A percentile compares a stretch with the other conserved stretches of the same genome.
Evolutionary conservation across 2,888 invertebrate genomes (phyloP).

Genomic region (Graphium colonna): DNA sequence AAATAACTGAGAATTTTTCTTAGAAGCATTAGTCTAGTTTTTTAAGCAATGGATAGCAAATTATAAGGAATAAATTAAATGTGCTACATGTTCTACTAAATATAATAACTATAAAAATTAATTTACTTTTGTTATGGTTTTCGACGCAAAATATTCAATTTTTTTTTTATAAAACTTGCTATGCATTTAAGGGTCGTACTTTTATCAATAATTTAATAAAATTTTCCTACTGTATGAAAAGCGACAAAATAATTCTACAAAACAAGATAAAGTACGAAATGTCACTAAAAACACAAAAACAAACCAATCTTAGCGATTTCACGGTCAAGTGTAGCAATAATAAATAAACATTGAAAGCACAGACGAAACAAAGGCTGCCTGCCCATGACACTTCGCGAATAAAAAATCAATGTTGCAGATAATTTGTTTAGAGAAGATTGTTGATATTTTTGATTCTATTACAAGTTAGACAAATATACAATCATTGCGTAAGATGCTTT

Average conservation of each 20-base stretch:
- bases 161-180: too few relatives aligned
- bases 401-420: constrained; percentile 63
- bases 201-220: background rate
- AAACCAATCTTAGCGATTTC: constrained; percentile 56
- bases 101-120: too few relatives aligned
- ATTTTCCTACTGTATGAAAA: constrained; percentile 4
- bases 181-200: too few relatives aligned
- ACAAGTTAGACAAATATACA: constrained; percentile 34
- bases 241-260: constrained; percentile 12
- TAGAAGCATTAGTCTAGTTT: background rate
- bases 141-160: too few relatives aligned
- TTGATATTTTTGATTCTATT: constrained; percentile 24
- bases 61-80: too few relatives aligned
- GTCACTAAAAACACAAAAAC: constrained; percentile 50
- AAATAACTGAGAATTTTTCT: background rate
- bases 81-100: too few relatives aligned
- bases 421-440: constrained; percentile 21
- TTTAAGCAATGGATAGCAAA: too few relatives aligned
- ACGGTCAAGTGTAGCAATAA: constrained; percentile 73
- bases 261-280: constrained; percentile 32
- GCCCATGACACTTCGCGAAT: constrained; percentile 50
- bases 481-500: constrained; percentile 69
- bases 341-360: constrained; percentile 54
- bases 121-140: too few relatives aligned
- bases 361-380: constrained; percentile 63